These are phyloP conservation scores for Carollia perspicillata DNA, from an alignment of 2,113 vertebrate genomes.

Conservation along the genomic window DNA sequence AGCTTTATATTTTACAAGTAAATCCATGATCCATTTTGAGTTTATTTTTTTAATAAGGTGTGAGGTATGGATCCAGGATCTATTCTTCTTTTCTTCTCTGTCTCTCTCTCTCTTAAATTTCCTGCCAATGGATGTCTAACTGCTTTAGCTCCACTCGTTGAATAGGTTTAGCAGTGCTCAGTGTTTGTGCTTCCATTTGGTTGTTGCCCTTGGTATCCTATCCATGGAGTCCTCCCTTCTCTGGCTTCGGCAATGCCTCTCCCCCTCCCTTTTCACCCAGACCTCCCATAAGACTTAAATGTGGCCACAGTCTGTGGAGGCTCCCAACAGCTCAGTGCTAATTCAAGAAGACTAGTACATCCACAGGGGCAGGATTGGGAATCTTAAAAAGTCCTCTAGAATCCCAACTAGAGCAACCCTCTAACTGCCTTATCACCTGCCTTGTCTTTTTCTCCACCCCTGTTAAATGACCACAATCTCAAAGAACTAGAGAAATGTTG, in stretches of 20 bases:
- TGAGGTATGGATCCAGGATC: not conserved
- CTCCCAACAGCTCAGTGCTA: not conserved
- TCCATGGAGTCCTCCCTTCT: not conserved
- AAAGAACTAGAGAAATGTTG: not conserved
- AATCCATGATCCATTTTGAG: not conserved
- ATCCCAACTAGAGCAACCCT: not conserved
- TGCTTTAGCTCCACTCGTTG: not conserved
- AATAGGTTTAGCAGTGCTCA: not conserved
- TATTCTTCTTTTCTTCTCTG: not conserved
- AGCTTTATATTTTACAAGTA: not conserved
- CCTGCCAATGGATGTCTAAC: too few relatives aligned
- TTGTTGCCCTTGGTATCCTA: not conserved
- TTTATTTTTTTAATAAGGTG: not conserved
- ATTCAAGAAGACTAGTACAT: not conserved
- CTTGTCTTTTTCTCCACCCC: not conserved
- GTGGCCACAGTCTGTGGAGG: not conserved
- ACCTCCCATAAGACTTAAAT: not conserved
- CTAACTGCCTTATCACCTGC: fast-evolving
- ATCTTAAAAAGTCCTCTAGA: not conserved
- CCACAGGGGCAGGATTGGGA: not conserved
- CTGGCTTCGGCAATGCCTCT: not conserved
- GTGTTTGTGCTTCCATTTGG: not conserved
- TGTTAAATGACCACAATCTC: not conserved
- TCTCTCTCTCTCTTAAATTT: too few relatives aligned
- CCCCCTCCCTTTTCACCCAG: not conserved